Conservation (phyloP, 2,888 invertebrate genomes). For the Ganaspis brasiliensis region DNA sequence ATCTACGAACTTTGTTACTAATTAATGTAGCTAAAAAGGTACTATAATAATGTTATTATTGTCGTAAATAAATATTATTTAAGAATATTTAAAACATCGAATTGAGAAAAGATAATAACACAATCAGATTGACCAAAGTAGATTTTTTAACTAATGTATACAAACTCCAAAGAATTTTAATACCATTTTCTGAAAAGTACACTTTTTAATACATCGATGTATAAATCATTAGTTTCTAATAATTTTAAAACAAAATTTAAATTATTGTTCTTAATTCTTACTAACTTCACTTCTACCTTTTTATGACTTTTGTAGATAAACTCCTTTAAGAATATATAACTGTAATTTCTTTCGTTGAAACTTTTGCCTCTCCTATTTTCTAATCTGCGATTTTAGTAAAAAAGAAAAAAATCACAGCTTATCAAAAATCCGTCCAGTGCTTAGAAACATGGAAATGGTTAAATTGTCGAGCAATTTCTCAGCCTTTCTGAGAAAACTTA, state of each 20-base stretch:
- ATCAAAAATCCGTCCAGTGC: conserved; percentile 77
- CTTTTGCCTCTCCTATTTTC: conserved; percentile 42
- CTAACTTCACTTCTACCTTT: conserved; percentile 39
- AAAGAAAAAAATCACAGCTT: conserved; percentile 67
- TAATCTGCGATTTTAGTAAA: conserved; percentile 48
- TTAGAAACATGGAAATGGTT: conserved; percentile 56
- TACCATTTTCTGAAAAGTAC: neutral
- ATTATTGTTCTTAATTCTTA: conserved; percentile 34
- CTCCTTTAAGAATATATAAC: conserved; percentile 43
- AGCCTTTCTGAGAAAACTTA: conserved; percentile 3
- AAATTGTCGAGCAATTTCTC: conserved; percentile 14
- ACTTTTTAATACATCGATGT: neutral
- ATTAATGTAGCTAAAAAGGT: conserved; percentile 1
- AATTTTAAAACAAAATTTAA: conserved; percentile 37
- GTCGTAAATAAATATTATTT: neutral
- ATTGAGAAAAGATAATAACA: neutral
- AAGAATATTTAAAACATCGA: neutral
- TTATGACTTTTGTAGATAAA: conserved; percentile 48
- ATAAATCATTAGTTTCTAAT: conserved; percentile 15
- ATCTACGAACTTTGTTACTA: neutral
- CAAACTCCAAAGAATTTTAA: neutral
- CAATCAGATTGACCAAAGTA: conserved; percentile 4
- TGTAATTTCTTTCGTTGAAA: conserved; percentile 50
- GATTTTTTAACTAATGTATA: neutral
- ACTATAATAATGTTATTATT: neutral